phyloP scores from a whole-genome alignment of 2,797 vertebrate species.

The Acanthurus tractus region DNA sequence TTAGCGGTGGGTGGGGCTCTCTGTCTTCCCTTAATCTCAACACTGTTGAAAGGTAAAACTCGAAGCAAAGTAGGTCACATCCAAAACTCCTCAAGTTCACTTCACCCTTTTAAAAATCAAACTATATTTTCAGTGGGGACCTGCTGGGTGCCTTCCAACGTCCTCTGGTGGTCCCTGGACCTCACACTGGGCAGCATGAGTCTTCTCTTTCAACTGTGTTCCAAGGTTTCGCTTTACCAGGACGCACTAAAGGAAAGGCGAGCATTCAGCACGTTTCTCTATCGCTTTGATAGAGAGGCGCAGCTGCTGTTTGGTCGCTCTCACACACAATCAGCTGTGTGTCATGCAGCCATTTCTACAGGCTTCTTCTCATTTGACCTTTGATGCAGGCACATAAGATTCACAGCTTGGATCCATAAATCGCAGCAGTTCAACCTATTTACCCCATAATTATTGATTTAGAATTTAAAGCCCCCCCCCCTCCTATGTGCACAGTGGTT shows the following conservation, averaged over 20 bases:
- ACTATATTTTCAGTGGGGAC: neutral
- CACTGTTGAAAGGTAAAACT: conserved; percentile 13
- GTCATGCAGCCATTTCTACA: conserved; percentile 39
- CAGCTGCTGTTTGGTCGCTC: conserved; percentile 78
- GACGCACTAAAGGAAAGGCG: neutral
- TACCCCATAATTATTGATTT: conserved; percentile 32
- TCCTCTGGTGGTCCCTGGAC: conserved; percentile 12
- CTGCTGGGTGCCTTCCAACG: neutral
- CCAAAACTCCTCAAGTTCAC: neutral
- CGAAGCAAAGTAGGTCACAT: neutral
- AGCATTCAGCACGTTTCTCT: conserved; percentile 28
- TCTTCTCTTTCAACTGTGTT: neutral
- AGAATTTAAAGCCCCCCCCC: neutral
- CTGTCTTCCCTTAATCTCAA: neutral
- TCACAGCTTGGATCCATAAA: conserved; percentile 29
- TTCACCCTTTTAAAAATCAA: neutral
- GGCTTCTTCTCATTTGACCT: conserved; percentile 57
- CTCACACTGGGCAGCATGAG: neutral
- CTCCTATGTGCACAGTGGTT: neutral
- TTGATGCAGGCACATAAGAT: conserved; percentile 40
- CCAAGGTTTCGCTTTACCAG: neutral
- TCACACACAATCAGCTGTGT: conserved; percentile 2
- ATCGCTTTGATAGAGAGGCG: conserved; percentile 68
- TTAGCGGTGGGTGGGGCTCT: conserved; percentile 1
- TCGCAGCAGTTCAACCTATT: conserved; percentile 1